Base-by-base conservation (phyloP, 2,888 invertebrate genomes). In the Aleiodes leptofemur region DNA sequence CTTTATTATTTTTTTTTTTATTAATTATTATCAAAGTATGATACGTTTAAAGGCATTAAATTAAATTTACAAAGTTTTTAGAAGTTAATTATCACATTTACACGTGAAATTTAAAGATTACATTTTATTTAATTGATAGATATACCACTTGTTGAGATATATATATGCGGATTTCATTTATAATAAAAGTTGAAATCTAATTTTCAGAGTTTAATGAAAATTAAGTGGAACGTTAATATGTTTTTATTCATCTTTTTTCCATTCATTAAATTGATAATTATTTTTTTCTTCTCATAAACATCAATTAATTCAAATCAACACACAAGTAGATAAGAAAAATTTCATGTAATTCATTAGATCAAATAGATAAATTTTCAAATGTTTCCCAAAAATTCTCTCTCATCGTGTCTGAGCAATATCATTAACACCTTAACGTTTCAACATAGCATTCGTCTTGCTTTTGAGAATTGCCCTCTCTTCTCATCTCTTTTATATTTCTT, bases 391-490 rank as follows among this genome's bases (percentile, higher is more conserved):
- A 61, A 34, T 61, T 61, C 34, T 31, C 43, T 43, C 43, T 34
- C 43, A 34, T 70, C 55, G 38, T 23, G 23, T n/a, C 13, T 50
- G 29, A 57, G 61, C 66, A 82, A 83, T 86, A 87, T 85, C 87
- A 86, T 87, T 87, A 87, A 87, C 85, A 84, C 83, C 82, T 83
- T 78, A 85, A 78, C 81, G 83, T 86, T 87, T 87, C 87, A 88
- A 88, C 88, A 87, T 85, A 85, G 84, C 86, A 88, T 88, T 86
- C 85, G 86, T 88, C 86, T 86, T 87, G 82, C 80, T 80, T 84
- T 84, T 82, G 81, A 23, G 23, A 83, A 77, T 78, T 77, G 78
- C 31, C 31, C 61, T 61, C 38, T 61, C 38, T 61, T 61, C 38
- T 23, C 23, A 23, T 23, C 14, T 38, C 61, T 61, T 43, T 43